Evolutionary conservation across 1,140 invertebrate genomes (phyloP), one percentile per base, ranked within the genome.

Genomic region (Caenorhabditis briggsae): DNA sequence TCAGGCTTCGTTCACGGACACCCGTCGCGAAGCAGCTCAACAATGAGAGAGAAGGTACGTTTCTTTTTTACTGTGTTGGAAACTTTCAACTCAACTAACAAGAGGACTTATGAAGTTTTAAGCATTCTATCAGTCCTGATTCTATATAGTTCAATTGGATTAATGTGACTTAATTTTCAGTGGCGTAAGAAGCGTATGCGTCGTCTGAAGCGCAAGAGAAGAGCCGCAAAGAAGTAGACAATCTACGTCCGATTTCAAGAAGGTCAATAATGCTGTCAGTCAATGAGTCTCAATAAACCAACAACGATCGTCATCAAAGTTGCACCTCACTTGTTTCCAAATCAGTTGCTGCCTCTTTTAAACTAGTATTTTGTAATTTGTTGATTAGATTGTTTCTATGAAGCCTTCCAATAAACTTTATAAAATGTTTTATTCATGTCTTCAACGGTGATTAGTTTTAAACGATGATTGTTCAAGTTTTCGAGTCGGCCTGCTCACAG

Each of bases 181-280:
- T 87, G 86, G 86, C 55, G 59, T 46, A 87, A 87, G 86, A 87
- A 87, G 86, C 78, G 86, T 65, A 87, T 87, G 86, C 86, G 86
- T 83, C 86, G 86, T 65, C 86, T 87, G 86, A 87, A 87, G 86
- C 78, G 86, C 59, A 87, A 87, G 82, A 87, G 86, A 59, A 87
- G 86, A 87, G 78, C 78, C 46, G 74, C 83, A 82, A 87, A 87
- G 86, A 87, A 87, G 82, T 87, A 87, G 23, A 58, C 74, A 18
- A 78, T 7, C 70, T 74, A n/a, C 25, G 43, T 82, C 18, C 74
- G 43, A 56, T 41, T 82, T 14, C 84, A 58, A 58, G 43, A 33
- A 23, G 53, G 18, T 58, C 82, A 59, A 43, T 46, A n/a, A 58
- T 83, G 23, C 53, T 59, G 82, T 46, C 25, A 83, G 41, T 16